Evolutionary conservation across 2,888 invertebrate species (phyloP).

Genomic region (Strigamia crassipes): DNA sequence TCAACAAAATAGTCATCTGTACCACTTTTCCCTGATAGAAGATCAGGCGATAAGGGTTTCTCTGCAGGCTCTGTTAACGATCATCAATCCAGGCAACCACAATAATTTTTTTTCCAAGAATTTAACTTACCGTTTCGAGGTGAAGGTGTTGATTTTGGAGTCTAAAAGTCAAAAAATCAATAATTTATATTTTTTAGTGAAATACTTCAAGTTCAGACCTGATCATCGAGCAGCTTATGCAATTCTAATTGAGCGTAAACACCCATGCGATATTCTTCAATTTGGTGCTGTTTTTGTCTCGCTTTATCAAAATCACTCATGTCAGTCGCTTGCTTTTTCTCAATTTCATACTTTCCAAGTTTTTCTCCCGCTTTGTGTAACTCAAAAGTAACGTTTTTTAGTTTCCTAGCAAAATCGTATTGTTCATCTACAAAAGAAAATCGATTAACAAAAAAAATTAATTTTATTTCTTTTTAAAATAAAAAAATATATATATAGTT

Average conservation of each 20-base stretch:
- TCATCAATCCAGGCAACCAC: neutral
- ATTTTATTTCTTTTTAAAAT: neutral
- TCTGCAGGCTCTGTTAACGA: constrained; percentile 11
- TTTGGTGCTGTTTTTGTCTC: constrained; percentile 82
- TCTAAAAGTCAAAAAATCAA: neutral
- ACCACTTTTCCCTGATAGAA: neutral
- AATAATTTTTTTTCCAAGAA: neutral
- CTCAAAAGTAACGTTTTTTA: constrained; percentile 83
- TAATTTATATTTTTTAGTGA: neutral
- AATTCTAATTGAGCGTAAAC: constrained; percentile 76
- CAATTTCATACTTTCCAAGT: constrained; percentile 85
- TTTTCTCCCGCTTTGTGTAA: constrained; percentile 84
- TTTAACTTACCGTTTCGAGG: constrained; percentile 12
- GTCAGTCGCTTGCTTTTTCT: constrained; percentile 89
- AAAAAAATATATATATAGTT: constrained; percentile 49
- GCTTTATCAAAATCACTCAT: constrained; percentile 92
- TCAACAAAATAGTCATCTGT: neutral
- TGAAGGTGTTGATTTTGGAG: neutral
- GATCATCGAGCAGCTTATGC: constrained; percentile 75
- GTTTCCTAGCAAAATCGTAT: constrained; percentile 89
- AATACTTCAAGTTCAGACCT: constrained; percentile 63
- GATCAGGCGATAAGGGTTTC: constrained; percentile 29
- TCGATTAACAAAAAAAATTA: neutral
- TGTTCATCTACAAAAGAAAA: constrained; percentile 71
- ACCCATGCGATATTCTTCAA: constrained; percentile 78